These are phyloP conservation scores for Rhyacophila brunnea DNA, from an alignment of 1,140 invertebrate species.

Conservation along the genomic window DNA sequence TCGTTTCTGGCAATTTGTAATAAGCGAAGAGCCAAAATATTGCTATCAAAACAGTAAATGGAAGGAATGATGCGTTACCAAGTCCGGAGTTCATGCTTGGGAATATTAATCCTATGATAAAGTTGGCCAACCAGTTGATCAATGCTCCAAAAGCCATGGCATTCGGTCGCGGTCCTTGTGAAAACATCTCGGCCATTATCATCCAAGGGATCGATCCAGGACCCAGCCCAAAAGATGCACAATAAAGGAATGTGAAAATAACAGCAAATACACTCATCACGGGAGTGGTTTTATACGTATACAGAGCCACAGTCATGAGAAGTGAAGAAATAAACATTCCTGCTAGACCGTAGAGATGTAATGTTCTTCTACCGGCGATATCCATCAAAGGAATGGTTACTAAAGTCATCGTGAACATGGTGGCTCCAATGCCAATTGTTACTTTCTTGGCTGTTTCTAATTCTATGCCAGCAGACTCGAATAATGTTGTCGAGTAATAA, in stretches of 20 bases:
- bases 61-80: constrained; percentile 92
- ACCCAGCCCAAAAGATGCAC: constrained; percentile 91
- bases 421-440: constrained; percentile 90
- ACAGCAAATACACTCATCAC: constrained; percentile 69
- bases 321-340: constrained; percentile 93
- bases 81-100: constrained; percentile 76
- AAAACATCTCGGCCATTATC: constrained; percentile 94
- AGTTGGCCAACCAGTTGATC: constrained; percentile 95
- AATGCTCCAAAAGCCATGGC: constrained; percentile 93
- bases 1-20: constrained; percentile 95
- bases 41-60: constrained; percentile 89
- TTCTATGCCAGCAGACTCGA: constrained; percentile 75
- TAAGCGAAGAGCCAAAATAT: constrained; percentile 97
- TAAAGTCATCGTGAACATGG: constrained; percentile 91
- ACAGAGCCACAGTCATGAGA: constrained; percentile 80
- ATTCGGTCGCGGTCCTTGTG: constrained; percentile 87
- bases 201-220: constrained; percentile 96
- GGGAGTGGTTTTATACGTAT: constrained; percentile 55
- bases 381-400: constrained; percentile 93
- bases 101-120: constrained; percentile 87
- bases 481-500: constrained; percentile 88
- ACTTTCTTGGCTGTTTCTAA: constrained; percentile 75
- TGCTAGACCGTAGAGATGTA: constrained; percentile 84
- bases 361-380: constrained; percentile 79
- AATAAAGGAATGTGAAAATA: constrained; percentile 85